Evolutionary conservation across 2,113 vertebrate species (phyloP), one percentile per base, ranked within the genome.

Genomic region (Centropus bengalensis): DNA sequence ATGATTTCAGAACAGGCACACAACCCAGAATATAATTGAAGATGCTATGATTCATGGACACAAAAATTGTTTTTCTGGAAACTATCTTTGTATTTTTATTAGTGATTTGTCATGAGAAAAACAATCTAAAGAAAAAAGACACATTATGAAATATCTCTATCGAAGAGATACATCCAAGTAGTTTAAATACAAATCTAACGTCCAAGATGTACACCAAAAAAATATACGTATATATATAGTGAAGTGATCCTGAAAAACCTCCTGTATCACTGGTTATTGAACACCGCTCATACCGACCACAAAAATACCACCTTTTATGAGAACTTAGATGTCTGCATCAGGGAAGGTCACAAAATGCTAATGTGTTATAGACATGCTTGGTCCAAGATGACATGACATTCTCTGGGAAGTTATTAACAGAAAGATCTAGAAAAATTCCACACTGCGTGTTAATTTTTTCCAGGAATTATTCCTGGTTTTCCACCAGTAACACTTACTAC

Each of bases 201-300:
- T 45, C 3, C 0, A 54, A 60, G 49, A 86, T 86, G 10, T 9
- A 69, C 6, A 64, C 47, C 4, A 64, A 64, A 77, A 56, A 83
- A 49, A 26, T 84, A 36, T 36, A 10, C 4, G 30, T 4, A 1
- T 3, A 45, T 54, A 49, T 75, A 67, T 32, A 28, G 8, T 26
- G 20, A 66, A 62, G 14, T 13, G 8, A 70, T 78, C 24, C 8
- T 81, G 64, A 87, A 67, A 81, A 18, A 69, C 17, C 4, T 82
- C 22, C 52, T 0, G 0, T 69, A 62, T 70, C 38, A 78, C 9
- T 2, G 11, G 19, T 62, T 49, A 38, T 12, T 21, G 30, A 74
- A 45, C 5, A 33, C 5, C 16, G 55, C 4, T 13, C 40, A 24
- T 5, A 66, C 8, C 26, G 81, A 44, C 4, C 6, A 30, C 17